A percentile compares a stretch with the other conserved stretches of the same genome.
Evolutionary conservation across 2,888 invertebrate genomes (phyloP).

Genomic region (Platerodrilus igneus): DNA sequence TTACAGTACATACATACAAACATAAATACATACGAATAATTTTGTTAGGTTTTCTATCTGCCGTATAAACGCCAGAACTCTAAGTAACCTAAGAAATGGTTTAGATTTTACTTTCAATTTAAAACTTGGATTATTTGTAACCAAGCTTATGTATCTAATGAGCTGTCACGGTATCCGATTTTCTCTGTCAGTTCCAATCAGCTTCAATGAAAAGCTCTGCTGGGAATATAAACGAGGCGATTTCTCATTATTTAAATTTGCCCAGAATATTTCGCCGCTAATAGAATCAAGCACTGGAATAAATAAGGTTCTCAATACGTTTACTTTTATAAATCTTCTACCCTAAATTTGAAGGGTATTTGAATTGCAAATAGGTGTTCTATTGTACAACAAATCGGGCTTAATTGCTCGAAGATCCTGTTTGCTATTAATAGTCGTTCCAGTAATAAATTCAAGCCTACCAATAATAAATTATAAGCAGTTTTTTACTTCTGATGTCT

Average conservation of each 20-base stretch:
- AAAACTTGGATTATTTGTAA: constrained; percentile 30
- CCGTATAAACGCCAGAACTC: too few relatives aligned
- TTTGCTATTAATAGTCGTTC: too few relatives aligned
- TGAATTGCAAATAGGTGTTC: constrained; percentile 26
- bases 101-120: too few relatives aligned
- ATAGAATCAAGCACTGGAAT: constrained; percentile 29
- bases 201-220: constrained; percentile 32
- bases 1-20: too few relatives aligned
- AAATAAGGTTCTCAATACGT: constrained; percentile 27
- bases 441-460: too few relatives aligned
- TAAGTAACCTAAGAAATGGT: too few relatives aligned
- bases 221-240: constrained; percentile 30
- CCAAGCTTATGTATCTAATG: constrained; percentile 29
- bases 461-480: too few relatives aligned
- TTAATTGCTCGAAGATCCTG: constrained; percentile 21
- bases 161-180: constrained; percentile 30
- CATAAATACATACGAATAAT: too few relatives aligned
- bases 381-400: constrained; percentile 25
- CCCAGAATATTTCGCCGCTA: constrained; percentile 26
- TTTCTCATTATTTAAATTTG: constrained; percentile 31
- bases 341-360: constrained; percentile 22
- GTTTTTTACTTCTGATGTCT: too few relatives aligned
- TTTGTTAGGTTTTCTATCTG: too few relatives aligned
- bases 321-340: constrained; percentile 17
- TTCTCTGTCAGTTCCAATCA: constrained; percentile 31